These are phyloP conservation scores for Drosophila biarmipes DNA, from an alignment of 1,140 invertebrate species.

Conservation along the genomic window DNA sequence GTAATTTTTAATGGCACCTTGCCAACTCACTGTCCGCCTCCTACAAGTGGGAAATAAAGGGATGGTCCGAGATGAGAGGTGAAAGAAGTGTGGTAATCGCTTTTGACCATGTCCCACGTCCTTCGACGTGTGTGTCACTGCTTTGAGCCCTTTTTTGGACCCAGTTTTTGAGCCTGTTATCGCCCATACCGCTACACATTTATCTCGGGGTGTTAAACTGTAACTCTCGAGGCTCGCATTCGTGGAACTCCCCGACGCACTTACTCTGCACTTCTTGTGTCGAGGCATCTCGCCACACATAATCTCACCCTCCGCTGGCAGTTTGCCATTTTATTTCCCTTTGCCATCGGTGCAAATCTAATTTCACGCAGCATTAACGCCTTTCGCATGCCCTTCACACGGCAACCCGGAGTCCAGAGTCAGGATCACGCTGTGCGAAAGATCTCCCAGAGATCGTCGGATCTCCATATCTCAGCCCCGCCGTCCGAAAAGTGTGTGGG, in stretches of 20 bases:
- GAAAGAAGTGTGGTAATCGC: slow-evolving; percentile 76
- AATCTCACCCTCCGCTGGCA: slow-evolving; percentile 31
- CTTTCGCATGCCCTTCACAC: slow-evolving; percentile 71
- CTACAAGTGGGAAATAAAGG: slow-evolving; percentile 35
- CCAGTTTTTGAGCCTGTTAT: slow-evolving; percentile 47
- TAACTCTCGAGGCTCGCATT: slow-evolving; percentile 64
- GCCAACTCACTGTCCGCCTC: slow-evolving; percentile 82
- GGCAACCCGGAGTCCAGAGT: slow-evolving; percentile 15
- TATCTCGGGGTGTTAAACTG: slow-evolving; percentile 82
- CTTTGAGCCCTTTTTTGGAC: slow-evolving; percentile 28
- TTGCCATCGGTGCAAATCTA: slow-evolving; percentile 78
- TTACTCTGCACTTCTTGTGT: slow-evolving; percentile 27
- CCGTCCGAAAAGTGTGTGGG: slow-evolving; percentile 53
- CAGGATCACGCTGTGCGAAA: slow-evolving; percentile 61
- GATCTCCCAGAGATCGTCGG: slow-evolving; percentile 33
- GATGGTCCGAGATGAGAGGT: slow-evolving; percentile 7
- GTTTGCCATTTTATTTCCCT: slow-evolving; percentile 53
- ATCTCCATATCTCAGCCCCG: slow-evolving; percentile 16
- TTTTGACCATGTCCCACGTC: slow-evolving; percentile 69
- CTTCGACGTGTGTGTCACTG: slow-evolving; percentile 74
- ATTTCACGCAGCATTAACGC: slow-evolving; percentile 84
- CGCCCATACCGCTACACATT: slow-evolving; percentile 52
- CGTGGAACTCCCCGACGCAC: slow-evolving; percentile 58
- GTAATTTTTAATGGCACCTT: slow-evolving; percentile 84
- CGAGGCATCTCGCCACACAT: slow-evolving; percentile 12